Evolutionary conservation across 2,888 invertebrate species (phyloP).

Genomic region (Coelopa pilipes): DNA sequence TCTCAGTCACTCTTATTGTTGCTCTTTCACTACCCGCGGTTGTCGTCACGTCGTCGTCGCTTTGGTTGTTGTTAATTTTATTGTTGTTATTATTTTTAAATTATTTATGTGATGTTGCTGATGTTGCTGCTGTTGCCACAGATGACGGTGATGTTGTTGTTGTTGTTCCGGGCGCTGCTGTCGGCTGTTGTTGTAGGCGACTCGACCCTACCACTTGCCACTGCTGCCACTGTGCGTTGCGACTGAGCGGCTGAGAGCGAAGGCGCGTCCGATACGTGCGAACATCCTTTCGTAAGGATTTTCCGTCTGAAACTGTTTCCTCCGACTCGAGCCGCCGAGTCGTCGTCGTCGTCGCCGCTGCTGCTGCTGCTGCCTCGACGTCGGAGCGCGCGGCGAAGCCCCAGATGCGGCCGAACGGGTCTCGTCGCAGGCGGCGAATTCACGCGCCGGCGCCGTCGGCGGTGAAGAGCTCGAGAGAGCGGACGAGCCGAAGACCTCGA

Average conservation of each 20-base stretch:
- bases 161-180: no score
- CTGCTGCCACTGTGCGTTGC: neutral
- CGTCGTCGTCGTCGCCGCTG: slow-evolving; percentile 1
- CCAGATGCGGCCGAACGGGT: slow-evolving; percentile 15
- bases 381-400: neutral
- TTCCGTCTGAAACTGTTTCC: slow-evolving; percentile 33
- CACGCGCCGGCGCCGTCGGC: neutral
- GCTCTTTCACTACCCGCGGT: no score
- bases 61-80: no score
- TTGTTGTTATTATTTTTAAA: no score
- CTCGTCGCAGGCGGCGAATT: neutral
- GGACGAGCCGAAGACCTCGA: neutral
- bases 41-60: no score
- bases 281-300: slow-evolving; percentile 31
- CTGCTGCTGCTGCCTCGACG: neutral
- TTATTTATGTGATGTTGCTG: no score
- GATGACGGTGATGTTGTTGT: no score
- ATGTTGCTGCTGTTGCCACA: no score
- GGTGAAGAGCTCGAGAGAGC: neutral
- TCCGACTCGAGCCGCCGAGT: neutral
- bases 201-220: neutral
- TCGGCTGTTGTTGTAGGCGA: no score
- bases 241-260: neutral
- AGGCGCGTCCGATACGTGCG: slow-evolving; percentile 4
- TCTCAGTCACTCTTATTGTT: no score